Percentiles rank a stretch among this genome's conserved stretches.
These are phyloP conservation scores for Minunthozetes semirufus DNA, from an alignment of 2,888 invertebrate species.

Conservation along the genomic window DNA sequence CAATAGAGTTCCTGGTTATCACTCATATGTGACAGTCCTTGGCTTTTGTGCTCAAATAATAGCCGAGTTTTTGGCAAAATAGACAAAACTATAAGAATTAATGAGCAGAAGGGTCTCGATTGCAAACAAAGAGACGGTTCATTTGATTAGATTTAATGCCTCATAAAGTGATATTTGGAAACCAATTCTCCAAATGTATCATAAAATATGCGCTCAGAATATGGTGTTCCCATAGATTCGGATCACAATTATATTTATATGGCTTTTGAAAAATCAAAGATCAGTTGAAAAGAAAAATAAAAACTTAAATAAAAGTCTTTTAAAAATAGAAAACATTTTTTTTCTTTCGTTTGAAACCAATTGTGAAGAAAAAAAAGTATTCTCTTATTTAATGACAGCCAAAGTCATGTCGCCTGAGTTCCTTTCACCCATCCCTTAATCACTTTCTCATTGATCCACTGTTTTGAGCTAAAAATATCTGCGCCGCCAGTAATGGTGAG, in stretches of 20 bases:
- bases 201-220: too few species aligned
- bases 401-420: constrained; percentile 7
- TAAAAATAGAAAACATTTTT: not conserved
- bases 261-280: not conserved
- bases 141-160: constrained; percentile 3
- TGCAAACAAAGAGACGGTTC: not conserved
- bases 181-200: not conserved
- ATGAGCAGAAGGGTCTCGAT: not conserved
- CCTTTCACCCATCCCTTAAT: constrained; percentile 20
- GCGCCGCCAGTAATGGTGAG: not conserved
- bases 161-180: not conserved
- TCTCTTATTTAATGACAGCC: constrained; percentile 1
- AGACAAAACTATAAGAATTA: too few species aligned
- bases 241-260: not conserved
- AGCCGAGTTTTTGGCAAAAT: not conserved
- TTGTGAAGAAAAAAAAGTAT: not conserved
- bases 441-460: constrained; percentile 28
- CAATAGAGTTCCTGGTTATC: too few species aligned
- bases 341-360: not conserved
- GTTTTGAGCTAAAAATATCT: constrained; percentile 17
- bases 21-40: too few species aligned
- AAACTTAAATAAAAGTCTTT: not conserved
- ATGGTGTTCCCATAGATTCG: not conserved
- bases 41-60: not conserved
- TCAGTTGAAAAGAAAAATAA: not conserved